Conservation (phyloP, 2,113 vertebrate genomes). For the Eubucco bourcierii region DNA sequence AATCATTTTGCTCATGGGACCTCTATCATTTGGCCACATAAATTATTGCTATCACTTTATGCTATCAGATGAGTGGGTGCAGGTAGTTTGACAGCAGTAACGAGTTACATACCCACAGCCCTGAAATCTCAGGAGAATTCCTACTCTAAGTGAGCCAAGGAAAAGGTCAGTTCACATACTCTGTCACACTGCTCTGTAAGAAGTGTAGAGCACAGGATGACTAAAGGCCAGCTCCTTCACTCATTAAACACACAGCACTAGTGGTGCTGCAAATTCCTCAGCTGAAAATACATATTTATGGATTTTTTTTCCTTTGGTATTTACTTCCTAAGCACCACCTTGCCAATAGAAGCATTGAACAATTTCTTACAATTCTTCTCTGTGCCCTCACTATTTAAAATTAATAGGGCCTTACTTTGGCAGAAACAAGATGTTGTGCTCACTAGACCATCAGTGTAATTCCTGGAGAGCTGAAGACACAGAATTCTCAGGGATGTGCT, state of each 20-base stretch:
- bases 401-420: background rate
- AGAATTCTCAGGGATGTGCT: background rate
- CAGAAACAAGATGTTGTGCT: background rate
- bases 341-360: background rate
- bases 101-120: background rate
- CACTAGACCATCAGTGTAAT: background rate
- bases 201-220: background rate
- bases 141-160: background rate
- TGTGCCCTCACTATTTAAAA: background rate
- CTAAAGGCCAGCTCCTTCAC: slow-evolving; percentile 30
- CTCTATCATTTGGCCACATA: background rate
- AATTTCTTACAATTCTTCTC: background rate
- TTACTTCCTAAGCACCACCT: background rate
- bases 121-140: background rate
- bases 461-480: background rate
- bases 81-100: slow-evolving; percentile 37
- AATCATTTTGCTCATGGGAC: background rate
- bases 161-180: slow-evolving; percentile 45
- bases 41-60: background rate
- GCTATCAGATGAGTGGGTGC: background rate
- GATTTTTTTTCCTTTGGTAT: background rate
- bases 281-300: background rate
- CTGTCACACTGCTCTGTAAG: background rate
- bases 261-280: background rate
- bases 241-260: background rate